Conservation (phyloP, 2,888 invertebrate genomes). For the Synergus japonicus region DNA sequence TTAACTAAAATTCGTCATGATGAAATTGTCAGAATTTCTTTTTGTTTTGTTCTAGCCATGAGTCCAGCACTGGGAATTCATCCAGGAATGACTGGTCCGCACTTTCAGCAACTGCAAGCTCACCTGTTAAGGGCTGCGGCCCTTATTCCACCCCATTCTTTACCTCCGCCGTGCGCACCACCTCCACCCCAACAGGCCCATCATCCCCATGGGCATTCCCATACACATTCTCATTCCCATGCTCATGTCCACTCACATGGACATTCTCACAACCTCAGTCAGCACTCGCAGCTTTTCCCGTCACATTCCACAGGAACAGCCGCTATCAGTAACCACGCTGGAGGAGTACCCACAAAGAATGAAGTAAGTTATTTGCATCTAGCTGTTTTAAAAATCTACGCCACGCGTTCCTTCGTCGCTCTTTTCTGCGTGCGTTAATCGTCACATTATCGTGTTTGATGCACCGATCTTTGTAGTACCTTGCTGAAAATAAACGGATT, state of each 20-base stretch:
- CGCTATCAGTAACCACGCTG: conserved; percentile 67
- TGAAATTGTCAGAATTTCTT: conserved; percentile 31
- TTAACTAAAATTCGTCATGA: background rate
- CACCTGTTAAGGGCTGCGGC: conserved; percentile 84
- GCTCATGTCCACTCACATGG: conserved; percentile 66
- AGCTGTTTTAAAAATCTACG: background rate
- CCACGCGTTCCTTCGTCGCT: background rate
- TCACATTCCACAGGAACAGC: conserved; percentile 70
- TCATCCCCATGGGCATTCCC: conserved; percentile 66
- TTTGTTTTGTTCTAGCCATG: conserved; percentile 81
- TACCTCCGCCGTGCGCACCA: conserved; percentile 70
- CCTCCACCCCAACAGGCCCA: conserved; percentile 68
- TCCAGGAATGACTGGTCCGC: conserved; percentile 80
- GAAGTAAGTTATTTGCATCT: conserved; percentile 64
- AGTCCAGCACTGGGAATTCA: conserved; percentile 89
- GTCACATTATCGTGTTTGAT: background rate
- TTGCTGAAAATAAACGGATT: too few species aligned
- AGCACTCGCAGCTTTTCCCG: conserved; percentile 73
- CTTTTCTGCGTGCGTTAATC: background rate
- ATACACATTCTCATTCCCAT: conserved; percentile 56
- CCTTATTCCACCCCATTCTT: conserved; percentile 79
- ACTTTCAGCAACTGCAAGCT: conserved; percentile 87
- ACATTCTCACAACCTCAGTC: conserved; percentile 65
- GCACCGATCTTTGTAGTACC: background rate
- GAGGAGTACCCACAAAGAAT: conserved; percentile 68